Evolutionary conservation across 2,113 vertebrate genomes (phyloP).

Genomic region (Mobula birostris): DNA sequence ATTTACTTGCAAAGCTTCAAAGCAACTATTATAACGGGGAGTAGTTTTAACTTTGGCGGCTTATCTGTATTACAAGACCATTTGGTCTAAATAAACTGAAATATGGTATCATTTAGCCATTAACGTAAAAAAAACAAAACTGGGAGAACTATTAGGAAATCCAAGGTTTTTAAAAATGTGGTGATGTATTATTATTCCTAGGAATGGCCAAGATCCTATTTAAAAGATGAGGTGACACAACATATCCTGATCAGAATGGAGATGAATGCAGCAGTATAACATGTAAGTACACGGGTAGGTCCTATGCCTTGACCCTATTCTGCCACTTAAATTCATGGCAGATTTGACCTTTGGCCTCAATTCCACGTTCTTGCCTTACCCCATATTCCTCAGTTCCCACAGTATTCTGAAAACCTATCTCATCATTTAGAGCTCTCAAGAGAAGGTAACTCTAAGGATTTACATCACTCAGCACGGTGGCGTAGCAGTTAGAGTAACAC

Average conservation of each 20-base stretch:
- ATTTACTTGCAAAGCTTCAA: background rate
- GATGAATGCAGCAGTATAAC: background rate
- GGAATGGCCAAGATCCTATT: background rate
- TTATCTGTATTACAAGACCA: background rate
- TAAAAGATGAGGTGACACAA: too few relatives aligned
- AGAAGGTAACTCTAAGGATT: too few relatives aligned
- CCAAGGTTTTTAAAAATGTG: background rate
- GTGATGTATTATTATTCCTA: background rate
- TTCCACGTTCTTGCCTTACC: too few relatives aligned
- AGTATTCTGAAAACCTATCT: too few relatives aligned
- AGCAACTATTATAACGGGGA: background rate
- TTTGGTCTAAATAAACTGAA: background rate
- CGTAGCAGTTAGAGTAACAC: too few relatives aligned
- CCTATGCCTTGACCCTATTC: too few relatives aligned
- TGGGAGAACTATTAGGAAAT: background rate
- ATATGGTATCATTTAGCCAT: background rate
- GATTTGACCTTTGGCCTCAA: too few relatives aligned
- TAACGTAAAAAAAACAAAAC: background rate
- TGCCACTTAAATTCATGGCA: too few relatives aligned
- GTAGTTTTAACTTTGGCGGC: background rate
- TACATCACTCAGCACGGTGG: too few relatives aligned
- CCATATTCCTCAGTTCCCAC: too few relatives aligned
- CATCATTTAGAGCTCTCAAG: too few relatives aligned
- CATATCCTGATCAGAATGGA: background rate
- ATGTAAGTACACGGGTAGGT: too few relatives aligned